Conservation (phyloP, 2,113 vertebrate genomes). For the Cisticola juncidis region DNA sequence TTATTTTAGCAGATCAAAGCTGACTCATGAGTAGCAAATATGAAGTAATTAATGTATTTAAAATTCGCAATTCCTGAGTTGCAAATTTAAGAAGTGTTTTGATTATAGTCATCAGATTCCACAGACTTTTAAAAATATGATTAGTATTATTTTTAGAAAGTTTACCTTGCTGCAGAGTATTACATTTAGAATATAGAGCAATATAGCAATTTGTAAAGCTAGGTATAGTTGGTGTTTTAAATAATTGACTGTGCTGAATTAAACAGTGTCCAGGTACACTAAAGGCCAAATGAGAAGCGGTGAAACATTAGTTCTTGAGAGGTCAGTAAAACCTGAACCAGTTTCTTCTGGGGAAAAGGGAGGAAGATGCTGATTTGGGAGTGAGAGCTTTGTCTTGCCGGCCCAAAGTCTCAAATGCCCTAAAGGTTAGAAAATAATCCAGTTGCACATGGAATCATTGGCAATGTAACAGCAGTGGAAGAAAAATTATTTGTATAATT, state of each 20-base stretch:
- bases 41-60: background rate
- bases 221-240: background rate
- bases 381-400: background rate
- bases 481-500: background rate
- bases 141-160: background rate
- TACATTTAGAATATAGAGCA: background rate
- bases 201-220: background rate
- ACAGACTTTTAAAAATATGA: background rate
- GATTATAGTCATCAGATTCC: background rate
- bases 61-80: background rate
- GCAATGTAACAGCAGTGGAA: background rate
- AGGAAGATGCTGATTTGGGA: background rate
- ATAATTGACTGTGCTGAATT: background rate
- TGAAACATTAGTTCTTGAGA: background rate
- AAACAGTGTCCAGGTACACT: background rate
- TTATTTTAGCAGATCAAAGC: constrained; percentile 22
- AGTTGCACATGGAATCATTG: background rate
- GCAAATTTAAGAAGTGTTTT: background rate
- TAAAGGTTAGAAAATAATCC: background rate
- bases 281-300: background rate
- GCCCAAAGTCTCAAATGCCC: background rate
- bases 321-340: background rate
- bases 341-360: background rate
- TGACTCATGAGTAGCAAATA: constrained; percentile 19
- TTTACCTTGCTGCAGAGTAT: background rate